Percentiles rank a stretch among this genome's conserved stretches.
Evolutionary conservation across 2,113 vertebrate genomes (phyloP).

Genomic region (Halcyon senegalensis): DNA sequence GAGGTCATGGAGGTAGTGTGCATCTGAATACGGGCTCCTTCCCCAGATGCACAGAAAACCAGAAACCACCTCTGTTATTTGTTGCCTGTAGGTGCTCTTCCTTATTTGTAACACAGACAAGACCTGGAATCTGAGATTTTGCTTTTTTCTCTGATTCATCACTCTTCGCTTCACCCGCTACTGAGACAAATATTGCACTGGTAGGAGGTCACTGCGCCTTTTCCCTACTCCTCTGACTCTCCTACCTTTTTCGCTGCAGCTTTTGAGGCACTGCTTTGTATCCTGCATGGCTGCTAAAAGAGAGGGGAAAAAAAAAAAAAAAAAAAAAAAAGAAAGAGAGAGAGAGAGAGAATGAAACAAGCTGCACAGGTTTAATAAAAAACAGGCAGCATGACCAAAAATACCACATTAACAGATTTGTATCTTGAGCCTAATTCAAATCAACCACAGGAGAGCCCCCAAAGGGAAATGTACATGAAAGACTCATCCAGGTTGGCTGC

Average conservation of each 20-base stretch:
- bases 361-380: neutral
- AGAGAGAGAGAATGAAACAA: neutral
- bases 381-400: conserved; percentile 35
- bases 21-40: neutral
- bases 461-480: neutral
- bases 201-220: neutral
- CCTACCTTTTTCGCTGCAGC: neutral
- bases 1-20: neutral
- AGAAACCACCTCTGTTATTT: neutral
- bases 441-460: neutral
- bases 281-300: neutral
- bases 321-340: neutral
- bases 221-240: neutral
- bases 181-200: neutral
- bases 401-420: conserved; percentile 5
- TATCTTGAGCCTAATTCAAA: conserved; percentile 37
- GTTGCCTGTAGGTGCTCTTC: neutral
- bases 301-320: neutral
- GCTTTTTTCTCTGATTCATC: neutral
- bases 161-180: neutral
- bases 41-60: neutral
- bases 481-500: neutral
- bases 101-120: neutral
- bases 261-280: neutral
- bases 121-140: neutral